Conservation (phyloP, 2,797 vertebrate species). For the Rhynchotus rufescens region DNA sequence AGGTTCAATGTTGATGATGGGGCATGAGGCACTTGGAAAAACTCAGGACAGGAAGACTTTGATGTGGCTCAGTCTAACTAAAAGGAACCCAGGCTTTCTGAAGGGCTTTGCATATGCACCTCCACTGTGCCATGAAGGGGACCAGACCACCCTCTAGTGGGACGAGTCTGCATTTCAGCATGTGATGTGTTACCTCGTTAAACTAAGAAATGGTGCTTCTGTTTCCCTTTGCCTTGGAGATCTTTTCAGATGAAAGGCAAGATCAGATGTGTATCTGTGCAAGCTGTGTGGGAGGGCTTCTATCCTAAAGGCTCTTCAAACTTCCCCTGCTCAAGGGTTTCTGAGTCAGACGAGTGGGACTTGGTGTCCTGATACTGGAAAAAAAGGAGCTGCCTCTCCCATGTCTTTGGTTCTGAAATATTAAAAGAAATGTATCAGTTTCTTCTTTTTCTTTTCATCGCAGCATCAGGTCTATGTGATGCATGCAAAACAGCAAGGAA, state of each 20-base stretch:
- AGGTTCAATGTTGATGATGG: neutral
- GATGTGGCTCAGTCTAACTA: neutral
- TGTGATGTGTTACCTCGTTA: neutral
- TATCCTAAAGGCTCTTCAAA: slow-evolving; percentile 23
- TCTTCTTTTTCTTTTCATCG: neutral
- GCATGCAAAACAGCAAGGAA: neutral
- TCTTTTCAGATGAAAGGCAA: slow-evolving; percentile 9
- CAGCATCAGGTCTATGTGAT: neutral
- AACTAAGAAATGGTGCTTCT: neutral
- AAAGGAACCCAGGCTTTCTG: neutral
- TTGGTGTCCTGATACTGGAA: neutral
- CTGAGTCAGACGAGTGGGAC: slow-evolving; percentile 22
- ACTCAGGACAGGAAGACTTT: slow-evolving; percentile 17
- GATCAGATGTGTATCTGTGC: slow-evolving; percentile 15
- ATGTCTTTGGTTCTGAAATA: neutral
- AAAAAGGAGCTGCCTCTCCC: neutral
- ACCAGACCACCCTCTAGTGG: slow-evolving; percentile 79
- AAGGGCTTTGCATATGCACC: neutral
- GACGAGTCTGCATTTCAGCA: slow-evolving; percentile 47
- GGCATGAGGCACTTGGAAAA: slow-evolving; percentile 23
- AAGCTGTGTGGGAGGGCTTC: slow-evolving; percentile 25
- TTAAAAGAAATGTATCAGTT: neutral
- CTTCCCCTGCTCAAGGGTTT: slow-evolving; percentile 25
- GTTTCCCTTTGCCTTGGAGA: slow-evolving; percentile 29
- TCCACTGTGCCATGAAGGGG: slow-evolving; percentile 44